Evolutionary conservation across 2,113 vertebrate species (phyloP).

Genomic region (Calidris pugnax): DNA sequence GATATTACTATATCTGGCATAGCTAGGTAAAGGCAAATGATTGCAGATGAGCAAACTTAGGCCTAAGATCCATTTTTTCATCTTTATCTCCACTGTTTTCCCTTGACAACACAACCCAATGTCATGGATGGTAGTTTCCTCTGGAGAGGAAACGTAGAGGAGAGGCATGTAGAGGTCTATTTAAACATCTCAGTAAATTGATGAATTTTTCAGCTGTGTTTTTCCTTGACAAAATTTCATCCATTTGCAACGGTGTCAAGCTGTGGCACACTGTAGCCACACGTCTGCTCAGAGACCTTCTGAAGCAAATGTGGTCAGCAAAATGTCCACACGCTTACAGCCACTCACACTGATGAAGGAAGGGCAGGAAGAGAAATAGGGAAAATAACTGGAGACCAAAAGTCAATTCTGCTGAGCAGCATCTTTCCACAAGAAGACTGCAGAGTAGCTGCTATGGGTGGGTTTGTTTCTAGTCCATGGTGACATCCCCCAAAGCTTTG

Average conservation of each 20-base stretch:
- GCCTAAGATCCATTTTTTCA: not conserved
- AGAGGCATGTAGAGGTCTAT: too few species aligned
- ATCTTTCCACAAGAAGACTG: not conserved
- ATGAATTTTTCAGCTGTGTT: not conserved
- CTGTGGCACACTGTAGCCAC: not conserved
- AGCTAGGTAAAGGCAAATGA: not conserved
- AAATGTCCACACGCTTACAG: rapidly evolving
- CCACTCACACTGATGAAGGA: not conserved
- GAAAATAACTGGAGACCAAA: not conserved
- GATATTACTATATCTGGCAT: too few species aligned
- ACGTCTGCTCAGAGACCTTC: not conserved
- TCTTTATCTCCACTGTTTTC: not conserved
- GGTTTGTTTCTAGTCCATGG: not conserved
- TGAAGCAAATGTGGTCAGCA: not conserved
- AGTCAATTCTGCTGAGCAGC: not conserved
- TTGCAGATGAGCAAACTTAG: not conserved
- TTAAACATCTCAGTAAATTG: not conserved
- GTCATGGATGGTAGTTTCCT: not conserved
- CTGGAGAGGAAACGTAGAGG: not conserved
- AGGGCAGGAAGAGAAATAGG: not conserved
- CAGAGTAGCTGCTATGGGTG: not conserved
- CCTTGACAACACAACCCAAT: not conserved
- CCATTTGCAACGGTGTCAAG: not conserved
- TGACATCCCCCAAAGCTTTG: not conserved
- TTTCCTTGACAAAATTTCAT: not conserved